Evolutionary conservation across 2,888 invertebrate species (phyloP).

Genomic region (Ceramica pisi): DNA sequence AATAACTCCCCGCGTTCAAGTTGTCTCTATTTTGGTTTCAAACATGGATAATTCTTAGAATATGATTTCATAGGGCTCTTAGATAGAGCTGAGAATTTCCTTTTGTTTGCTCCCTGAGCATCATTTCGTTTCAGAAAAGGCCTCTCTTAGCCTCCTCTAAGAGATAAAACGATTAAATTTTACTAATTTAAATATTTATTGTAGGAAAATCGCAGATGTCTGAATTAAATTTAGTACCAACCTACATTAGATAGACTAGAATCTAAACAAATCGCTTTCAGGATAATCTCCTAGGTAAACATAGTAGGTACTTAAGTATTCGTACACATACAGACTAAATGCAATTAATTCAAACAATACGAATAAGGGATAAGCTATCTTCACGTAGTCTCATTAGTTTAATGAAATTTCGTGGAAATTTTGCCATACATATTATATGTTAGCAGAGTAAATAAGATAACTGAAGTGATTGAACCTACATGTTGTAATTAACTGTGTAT

Average conservation of each 20-base stretch:
- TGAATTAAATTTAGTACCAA: neutral
- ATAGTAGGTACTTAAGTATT: slow-evolving; percentile 8
- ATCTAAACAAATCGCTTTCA: slow-evolving; percentile 19
- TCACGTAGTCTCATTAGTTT: slow-evolving; percentile 21
- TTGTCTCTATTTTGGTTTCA: neutral
- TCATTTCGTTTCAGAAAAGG: no score
- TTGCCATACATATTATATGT: neutral
- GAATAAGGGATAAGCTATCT: slow-evolving; percentile 45
- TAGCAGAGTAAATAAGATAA: slow-evolving; percentile 34
- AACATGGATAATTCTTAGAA: no score
- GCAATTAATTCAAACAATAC: slow-evolving; percentile 44
- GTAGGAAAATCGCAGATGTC: neutral
- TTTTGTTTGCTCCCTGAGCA: no score
- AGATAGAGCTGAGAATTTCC: neutral
- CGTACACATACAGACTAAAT: slow-evolving; percentile 26
- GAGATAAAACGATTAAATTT: neutral
- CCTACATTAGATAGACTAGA: neutral
- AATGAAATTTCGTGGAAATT: slow-evolving; percentile 44
- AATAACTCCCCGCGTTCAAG: neutral
- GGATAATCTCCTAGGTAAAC: slow-evolving; percentile 6
- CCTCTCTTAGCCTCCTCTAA: neutral
- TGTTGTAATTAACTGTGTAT: slow-evolving; percentile 18
- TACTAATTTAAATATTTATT: neutral
- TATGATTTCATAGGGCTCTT: neutral
- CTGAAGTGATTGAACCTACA: slow-evolving; percentile 22